Percentiles rank a stretch among this genome's conserved stretches.
These are phyloP conservation scores for Aldrovandia affinis DNA, from an alignment of 2,797 vertebrate species.

Conservation along the genomic window DNA sequence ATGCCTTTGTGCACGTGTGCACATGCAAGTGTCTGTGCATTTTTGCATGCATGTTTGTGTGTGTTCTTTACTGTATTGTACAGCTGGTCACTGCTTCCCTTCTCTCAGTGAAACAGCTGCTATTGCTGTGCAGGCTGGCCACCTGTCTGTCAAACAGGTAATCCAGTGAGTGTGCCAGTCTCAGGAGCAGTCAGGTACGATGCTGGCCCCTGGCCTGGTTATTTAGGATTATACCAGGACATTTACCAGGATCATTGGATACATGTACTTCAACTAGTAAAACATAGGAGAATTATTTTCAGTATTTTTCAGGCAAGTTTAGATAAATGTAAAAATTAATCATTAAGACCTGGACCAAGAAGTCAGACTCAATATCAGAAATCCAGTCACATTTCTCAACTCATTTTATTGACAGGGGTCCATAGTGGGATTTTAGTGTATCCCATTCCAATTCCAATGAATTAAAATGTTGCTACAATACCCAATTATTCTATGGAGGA, in stretches of 20 bases:
- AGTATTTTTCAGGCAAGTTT: neutral
- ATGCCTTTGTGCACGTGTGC: too few species aligned
- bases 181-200: neutral
- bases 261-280: neutral
- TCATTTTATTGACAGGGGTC: neutral
- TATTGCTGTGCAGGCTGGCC: neutral
- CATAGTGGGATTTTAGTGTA: neutral
- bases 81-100: neutral
- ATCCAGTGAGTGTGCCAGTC: neutral
- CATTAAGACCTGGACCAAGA: neutral
- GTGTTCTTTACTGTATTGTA: too few species aligned
- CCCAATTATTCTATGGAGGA: too few species aligned
- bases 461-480: too few species aligned
- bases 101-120: conserved; percentile 4
- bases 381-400: neutral
- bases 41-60: neutral
- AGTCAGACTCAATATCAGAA: neutral
- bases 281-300: neutral
- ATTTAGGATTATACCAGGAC: neutral
- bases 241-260: neutral
- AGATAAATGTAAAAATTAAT: neutral
- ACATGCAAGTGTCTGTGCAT: neutral
- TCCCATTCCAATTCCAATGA: too few species aligned
- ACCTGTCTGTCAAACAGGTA: neutral
- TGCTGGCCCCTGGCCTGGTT: neutral